Conservation (phyloP, 2,888 invertebrate species). For the Chymomyza fuscimana region DNA sequence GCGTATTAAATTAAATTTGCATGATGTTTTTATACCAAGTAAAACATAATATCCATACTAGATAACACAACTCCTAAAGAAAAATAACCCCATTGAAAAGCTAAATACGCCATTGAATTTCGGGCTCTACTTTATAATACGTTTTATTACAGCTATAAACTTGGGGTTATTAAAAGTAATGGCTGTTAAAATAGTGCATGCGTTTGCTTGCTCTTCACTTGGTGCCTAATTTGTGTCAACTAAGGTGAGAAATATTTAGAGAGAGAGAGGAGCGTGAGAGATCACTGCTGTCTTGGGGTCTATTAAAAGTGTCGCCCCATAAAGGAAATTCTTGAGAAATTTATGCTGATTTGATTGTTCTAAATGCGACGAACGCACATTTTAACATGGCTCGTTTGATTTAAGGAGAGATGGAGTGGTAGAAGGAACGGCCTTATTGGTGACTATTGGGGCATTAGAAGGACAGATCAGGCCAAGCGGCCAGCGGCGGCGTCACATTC, state of each 20-base stretch:
- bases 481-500: not conserved
- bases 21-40: too few species aligned
- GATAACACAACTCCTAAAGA: too few species aligned
- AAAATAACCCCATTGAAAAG: too few species aligned
- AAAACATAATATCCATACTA: too few species aligned
- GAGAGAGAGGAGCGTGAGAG: conserved; percentile 1
- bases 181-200: not conserved
- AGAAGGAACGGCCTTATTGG: not conserved
- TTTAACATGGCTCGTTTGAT: not conserved
- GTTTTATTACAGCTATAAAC: not conserved
- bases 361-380: not conserved
- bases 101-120: too few species aligned
- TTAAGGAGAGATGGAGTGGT: not conserved
- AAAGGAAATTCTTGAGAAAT: conserved; percentile 23
- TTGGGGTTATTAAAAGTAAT: not conserved
- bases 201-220: too few species aligned
- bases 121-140: not conserved
- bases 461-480: not conserved
- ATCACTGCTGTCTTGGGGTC: not conserved
- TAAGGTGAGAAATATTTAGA: not conserved
- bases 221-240: conserved; percentile 2
- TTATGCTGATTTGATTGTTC: conserved; percentile 42
- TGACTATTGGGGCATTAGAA: not conserved
- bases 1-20: too few species aligned
- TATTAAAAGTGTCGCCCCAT: not conserved